phyloP scores from a whole-genome alignment of 2,888 invertebrate species.

The Limnephilus auricula region DNA sequence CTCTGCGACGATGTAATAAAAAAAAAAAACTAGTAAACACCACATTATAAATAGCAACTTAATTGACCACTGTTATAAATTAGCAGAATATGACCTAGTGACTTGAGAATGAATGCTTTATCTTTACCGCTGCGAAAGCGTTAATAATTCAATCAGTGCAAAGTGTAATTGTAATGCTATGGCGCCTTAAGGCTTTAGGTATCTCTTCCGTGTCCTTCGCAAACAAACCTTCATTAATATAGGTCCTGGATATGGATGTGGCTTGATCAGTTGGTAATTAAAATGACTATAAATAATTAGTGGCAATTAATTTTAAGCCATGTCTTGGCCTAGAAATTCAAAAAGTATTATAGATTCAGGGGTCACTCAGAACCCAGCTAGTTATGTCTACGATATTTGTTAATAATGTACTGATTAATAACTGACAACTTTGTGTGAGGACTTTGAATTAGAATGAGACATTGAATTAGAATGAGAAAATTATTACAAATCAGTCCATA shows the following conservation, averaged over 20 bases:
- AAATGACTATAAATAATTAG: background rate
- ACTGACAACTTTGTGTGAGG: too few relatives aligned
- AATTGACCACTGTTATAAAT: background rate
- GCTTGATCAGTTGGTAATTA: background rate
- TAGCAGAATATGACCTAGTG: background rate
- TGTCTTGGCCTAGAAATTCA: background rate
- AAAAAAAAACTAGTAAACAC: background rate
- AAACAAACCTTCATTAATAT: background rate
- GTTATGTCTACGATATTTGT: too few relatives aligned
- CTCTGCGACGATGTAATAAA: background rate
- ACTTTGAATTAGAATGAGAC: too few relatives aligned
- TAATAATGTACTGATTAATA: too few relatives aligned
- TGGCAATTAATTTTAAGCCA: background rate
- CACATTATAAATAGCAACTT: background rate
- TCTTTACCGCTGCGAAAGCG: background rate
- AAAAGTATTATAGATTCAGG: background rate
- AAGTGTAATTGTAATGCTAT: background rate
- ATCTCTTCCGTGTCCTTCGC: background rate
- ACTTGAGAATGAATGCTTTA: background rate
- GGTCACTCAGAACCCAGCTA: too few relatives aligned
- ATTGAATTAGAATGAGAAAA: too few relatives aligned
- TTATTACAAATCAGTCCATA: too few relatives aligned
- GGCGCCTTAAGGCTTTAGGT: background rate
- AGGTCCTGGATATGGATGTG: background rate
- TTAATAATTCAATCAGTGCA: background rate